Conservation (phyloP, 2,797 vertebrate genomes). For the Pseudochirops corinnae region DNA sequence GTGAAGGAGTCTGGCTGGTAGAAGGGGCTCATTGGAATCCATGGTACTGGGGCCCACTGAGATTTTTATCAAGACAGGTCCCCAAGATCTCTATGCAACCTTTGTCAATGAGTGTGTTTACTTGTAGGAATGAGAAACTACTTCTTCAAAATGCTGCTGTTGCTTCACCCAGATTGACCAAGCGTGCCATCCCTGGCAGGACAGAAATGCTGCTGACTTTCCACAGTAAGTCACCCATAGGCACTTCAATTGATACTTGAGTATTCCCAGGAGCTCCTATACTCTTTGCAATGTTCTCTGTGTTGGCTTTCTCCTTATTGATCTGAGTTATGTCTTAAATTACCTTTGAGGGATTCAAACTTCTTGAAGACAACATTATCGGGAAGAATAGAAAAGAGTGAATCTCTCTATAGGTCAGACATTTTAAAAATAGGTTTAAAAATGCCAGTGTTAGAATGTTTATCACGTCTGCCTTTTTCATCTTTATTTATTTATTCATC, state of each 20-base stretch:
- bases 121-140: not conserved
- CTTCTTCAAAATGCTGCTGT: not conserved
- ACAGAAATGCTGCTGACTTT: not conserved
- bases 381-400: not conserved
- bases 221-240: not conserved
- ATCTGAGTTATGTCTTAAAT: not conserved
- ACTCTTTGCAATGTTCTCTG: not conserved
- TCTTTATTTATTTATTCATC: too few relatives aligned
- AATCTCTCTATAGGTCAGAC: not conserved
- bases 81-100: not conserved
- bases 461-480: not conserved
- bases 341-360: not conserved
- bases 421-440: not conserved
- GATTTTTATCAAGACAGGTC: not conserved
- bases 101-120: not conserved
- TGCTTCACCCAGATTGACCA: not conserved
- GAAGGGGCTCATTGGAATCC: too few relatives aligned
- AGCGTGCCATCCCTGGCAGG: not conserved
- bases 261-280: not conserved
- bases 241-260: not conserved
- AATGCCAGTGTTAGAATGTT: not conserved
- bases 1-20: too few relatives aligned
- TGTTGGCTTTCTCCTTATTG: not conserved
- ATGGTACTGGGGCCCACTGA: rapidly evolving
- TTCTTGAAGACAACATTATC: not conserved